Conservation (phyloP, 2,113 vertebrate genomes). For the Bubo bubo region DNA sequence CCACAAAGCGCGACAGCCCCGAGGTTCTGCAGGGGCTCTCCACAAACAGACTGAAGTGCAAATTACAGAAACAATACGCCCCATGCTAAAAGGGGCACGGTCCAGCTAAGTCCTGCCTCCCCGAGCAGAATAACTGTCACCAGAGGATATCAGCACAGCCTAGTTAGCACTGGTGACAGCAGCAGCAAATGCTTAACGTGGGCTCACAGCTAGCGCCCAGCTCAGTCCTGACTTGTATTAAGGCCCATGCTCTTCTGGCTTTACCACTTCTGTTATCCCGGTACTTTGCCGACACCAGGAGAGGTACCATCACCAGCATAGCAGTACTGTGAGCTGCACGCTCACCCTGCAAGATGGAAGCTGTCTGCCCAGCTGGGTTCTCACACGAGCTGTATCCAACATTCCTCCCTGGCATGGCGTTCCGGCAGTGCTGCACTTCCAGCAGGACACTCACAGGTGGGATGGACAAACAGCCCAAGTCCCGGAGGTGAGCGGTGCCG, state of each 20-base stretch:
- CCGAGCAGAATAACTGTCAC: not conserved
- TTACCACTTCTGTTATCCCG: accelerated
- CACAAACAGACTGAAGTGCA: not conserved
- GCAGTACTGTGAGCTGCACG: not conserved
- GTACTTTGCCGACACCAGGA: not conserved
- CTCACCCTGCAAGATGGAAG: not conserved
- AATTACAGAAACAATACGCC: not conserved
- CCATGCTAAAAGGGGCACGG: accelerated
- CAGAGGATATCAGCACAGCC: not conserved
- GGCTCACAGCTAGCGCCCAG: not conserved
- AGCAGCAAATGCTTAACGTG: not conserved
- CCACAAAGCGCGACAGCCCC: accelerated
- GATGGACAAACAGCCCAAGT: not conserved
- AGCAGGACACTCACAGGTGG: not conserved
- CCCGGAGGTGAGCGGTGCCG: accelerated
- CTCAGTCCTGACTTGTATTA: not conserved
- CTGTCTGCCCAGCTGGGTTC: not conserved
- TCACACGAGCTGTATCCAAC: accelerated
- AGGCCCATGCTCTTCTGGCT: not conserved
- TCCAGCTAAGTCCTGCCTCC: not conserved
- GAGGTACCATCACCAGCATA: accelerated
- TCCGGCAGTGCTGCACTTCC: not conserved
- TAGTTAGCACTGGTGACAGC: accelerated
- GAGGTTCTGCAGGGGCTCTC: not conserved
- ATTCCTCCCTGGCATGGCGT: accelerated